phyloP scores from a whole-genome alignment of 2,888 invertebrate species.

The Diadegma fenestrale region DNA sequence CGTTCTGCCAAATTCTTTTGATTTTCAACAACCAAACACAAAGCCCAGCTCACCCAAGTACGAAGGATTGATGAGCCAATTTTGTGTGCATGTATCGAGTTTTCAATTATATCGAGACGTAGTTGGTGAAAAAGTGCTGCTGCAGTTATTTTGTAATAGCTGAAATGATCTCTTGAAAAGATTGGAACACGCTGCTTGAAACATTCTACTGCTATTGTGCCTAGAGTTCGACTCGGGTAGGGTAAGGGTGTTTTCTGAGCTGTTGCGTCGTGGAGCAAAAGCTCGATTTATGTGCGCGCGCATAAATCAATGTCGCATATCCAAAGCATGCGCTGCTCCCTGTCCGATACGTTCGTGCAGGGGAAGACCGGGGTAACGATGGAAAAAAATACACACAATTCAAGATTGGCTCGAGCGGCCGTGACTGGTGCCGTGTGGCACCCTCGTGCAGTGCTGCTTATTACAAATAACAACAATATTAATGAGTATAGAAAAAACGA shows the following conservation, averaged over 20 bases:
- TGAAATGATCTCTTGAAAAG: not conserved
- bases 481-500: not conserved
- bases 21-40: too few relatives aligned
- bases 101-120: too few relatives aligned
- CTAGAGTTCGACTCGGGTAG: not conserved
- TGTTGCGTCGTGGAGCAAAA: not conserved
- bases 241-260: not conserved
- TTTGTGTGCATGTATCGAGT: too few relatives aligned
- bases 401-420: constrained; percentile 51
- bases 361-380: constrained; percentile 12
- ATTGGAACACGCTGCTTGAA: not conserved
- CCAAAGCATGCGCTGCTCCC: constrained; percentile 83
- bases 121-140: too few relatives aligned
- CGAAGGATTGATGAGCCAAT: too few relatives aligned
- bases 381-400: constrained; percentile 15
- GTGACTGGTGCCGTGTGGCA: constrained; percentile 64
- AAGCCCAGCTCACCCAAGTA: too few relatives aligned
- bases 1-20: too few relatives aligned
- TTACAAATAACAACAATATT: constrained; percentile 1
- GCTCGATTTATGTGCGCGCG: constrained; percentile 75
- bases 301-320: constrained; percentile 84
- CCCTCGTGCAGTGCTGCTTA: constrained; percentile 52
- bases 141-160: too few relatives aligned
- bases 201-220: not conserved
- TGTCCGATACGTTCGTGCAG: constrained; percentile 65